These are phyloP conservation scores for Heptranchias perlo DNA, from an alignment of 2,113 vertebrate genomes.

Conservation along the genomic window DNA sequence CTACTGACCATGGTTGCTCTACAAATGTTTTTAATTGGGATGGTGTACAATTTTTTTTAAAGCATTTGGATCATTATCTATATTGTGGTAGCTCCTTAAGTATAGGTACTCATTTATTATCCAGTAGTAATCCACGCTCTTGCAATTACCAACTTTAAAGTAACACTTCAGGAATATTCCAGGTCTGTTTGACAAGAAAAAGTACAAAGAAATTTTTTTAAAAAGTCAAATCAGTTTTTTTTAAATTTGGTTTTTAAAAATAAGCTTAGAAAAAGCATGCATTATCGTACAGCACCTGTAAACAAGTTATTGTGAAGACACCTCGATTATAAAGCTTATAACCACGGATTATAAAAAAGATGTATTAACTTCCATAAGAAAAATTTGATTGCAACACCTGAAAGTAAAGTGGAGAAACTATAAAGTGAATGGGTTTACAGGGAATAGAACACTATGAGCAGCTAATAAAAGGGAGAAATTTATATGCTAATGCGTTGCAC, in stretches of 20 bases:
- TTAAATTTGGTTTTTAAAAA: neutral
- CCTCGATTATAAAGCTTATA: constrained; percentile 45
- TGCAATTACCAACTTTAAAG: neutral
- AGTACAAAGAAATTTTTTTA: neutral
- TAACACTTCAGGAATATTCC: neutral
- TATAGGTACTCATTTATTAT: neutral
- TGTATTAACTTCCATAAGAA: constrained; percentile 44
- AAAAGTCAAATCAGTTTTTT: neutral
- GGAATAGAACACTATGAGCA: neutral
- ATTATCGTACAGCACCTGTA: constrained; percentile 44
- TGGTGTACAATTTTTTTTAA: neutral
- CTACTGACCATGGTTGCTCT: neutral
- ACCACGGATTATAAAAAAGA: constrained; percentile 44
- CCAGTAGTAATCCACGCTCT: neutral
- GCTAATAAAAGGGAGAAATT: neutral
- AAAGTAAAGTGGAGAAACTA: constrained; percentile 41
- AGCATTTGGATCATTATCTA: neutral
- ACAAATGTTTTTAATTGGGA: neutral
- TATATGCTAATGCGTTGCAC: constrained; percentile 60
- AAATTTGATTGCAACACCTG: constrained; percentile 46
- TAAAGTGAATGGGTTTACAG: constrained; percentile 45
- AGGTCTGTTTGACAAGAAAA: neutral
- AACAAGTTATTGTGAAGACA: constrained; percentile 40
- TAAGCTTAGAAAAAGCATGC: constrained; percentile 40
- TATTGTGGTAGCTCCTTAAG: too few species aligned